Conservation (phyloP, 2,113 vertebrate species). For the Engraulis encrasicolus region DNA sequence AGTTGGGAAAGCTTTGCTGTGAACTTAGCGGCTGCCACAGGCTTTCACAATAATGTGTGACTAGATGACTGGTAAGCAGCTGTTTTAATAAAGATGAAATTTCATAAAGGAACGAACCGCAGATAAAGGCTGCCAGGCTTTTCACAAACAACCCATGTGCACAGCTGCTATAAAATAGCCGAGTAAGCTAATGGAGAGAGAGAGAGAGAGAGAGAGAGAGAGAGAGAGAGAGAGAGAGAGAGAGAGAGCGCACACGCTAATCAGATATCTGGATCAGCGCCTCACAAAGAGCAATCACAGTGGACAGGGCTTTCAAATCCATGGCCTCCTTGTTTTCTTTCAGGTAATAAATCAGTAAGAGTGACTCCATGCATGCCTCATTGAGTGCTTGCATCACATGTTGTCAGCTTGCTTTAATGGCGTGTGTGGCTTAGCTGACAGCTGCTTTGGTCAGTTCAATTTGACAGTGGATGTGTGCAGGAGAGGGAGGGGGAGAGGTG, state of each 20-base stretch:
- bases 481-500: neutral
- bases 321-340: neutral
- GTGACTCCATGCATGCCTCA: neutral
- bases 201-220: constrained; percentile 14
- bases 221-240: constrained; percentile 11
- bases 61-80: neutral
- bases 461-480: neutral
- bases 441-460: neutral
- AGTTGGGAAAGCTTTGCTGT: neutral
- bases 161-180: neutral
- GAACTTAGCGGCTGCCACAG: neutral
- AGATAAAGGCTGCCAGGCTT: neutral
- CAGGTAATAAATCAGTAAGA: neutral
- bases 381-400: neutral
- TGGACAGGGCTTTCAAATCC: neutral
- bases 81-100: neutral
- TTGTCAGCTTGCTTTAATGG: neutral
- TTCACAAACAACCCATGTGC: too few relatives aligned
- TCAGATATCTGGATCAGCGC: neutral
- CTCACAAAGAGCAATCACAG: neutral
- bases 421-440: constrained; percentile 2
- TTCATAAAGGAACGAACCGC: neutral
- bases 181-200: neutral
- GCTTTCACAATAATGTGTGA: neutral
- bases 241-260: neutral